Evolutionary conservation across 2,797 vertebrate species (phyloP).

Genomic region (Danionella dracula): DNA sequence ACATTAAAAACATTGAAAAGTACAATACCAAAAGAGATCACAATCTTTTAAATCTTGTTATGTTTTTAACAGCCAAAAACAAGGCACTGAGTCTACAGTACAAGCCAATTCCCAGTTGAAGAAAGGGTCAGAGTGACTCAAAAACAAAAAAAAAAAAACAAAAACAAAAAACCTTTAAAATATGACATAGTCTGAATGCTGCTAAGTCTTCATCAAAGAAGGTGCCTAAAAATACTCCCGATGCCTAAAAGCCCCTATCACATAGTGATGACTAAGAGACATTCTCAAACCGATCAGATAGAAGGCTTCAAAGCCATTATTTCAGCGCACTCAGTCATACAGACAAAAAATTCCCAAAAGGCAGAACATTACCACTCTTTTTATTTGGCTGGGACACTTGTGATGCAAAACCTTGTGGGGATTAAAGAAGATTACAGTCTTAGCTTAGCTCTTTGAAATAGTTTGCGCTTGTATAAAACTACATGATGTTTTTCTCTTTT

Average conservation of each 20-base stretch:
- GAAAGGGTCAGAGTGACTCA: neutral
- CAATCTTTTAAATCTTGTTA: too few species aligned
- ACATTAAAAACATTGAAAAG: too few species aligned
- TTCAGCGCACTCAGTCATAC: neutral
- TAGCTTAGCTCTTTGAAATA: slow-evolving; percentile 6
- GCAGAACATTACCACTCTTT: neutral
- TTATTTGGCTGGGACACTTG: neutral
- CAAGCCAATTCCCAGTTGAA: neutral
- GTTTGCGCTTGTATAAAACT: neutral
- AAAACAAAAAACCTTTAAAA: neutral
- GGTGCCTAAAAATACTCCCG: slow-evolving; percentile 8
- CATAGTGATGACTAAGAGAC: neutral
- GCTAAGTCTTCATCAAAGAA: neutral
- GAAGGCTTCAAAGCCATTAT: neutral
- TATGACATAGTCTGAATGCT: slow-evolving; percentile 4
- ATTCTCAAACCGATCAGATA: neutral
- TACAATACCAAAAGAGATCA: too few species aligned
- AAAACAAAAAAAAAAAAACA: neutral
- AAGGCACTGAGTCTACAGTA: too few species aligned
- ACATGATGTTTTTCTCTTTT: neutral
- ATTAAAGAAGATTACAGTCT: slow-evolving; percentile 2
- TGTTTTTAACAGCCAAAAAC: neutral
- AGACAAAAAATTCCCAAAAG: neutral
- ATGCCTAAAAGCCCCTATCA: slow-evolving; percentile 17
- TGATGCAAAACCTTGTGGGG: neutral